Percentiles rank a stretch among this genome's conserved stretches.
phyloP scores from a whole-genome alignment of 2,113 vertebrate species.

The Triplophysa dalaica region DNA sequence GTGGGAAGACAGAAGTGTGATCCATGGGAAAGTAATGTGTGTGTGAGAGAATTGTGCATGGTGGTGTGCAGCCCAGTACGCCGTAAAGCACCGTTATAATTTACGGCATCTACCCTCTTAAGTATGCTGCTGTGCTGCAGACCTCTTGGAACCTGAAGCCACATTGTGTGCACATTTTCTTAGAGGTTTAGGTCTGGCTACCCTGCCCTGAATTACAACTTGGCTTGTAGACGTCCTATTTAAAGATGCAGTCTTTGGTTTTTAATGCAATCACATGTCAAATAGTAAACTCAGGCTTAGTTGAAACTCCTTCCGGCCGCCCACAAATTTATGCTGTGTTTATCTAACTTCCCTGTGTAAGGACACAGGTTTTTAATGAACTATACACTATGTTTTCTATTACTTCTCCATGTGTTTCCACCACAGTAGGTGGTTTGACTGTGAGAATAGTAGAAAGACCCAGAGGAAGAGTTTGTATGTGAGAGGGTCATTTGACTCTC shows the following conservation, averaged over 20 bases:
- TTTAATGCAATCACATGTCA: slow-evolving; percentile 8
- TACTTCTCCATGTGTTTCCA: too few species aligned
- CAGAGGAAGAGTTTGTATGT: slow-evolving; percentile 12
- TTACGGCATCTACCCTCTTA: not conserved
- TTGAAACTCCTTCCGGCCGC: too few species aligned
- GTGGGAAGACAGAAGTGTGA: slow-evolving; percentile 30
- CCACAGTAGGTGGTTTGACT: too few species aligned
- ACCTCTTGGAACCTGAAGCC: slow-evolving; percentile 3
- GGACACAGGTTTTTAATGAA: too few species aligned
- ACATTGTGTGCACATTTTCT: slow-evolving; percentile 10
- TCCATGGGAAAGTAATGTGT: slow-evolving; percentile 44
- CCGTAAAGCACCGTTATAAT: not conserved
- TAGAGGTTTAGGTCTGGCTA: not conserved
- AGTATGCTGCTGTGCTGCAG: not conserved
- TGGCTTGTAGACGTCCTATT: not conserved
- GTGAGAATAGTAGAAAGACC: not conserved
- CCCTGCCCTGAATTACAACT: not conserved
- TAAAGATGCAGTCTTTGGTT: not conserved
- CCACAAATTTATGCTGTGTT: too few species aligned
- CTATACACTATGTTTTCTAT: too few species aligned
- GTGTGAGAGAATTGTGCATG: slow-evolving; percentile 19
- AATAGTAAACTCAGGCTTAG: not conserved
- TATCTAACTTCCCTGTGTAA: too few species aligned
- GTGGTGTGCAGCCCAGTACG: not conserved
- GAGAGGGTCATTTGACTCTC: slow-evolving; percentile 52